Conservation (phyloP, 2,888 invertebrate genomes). For the Hyposoter didymator region DNA sequence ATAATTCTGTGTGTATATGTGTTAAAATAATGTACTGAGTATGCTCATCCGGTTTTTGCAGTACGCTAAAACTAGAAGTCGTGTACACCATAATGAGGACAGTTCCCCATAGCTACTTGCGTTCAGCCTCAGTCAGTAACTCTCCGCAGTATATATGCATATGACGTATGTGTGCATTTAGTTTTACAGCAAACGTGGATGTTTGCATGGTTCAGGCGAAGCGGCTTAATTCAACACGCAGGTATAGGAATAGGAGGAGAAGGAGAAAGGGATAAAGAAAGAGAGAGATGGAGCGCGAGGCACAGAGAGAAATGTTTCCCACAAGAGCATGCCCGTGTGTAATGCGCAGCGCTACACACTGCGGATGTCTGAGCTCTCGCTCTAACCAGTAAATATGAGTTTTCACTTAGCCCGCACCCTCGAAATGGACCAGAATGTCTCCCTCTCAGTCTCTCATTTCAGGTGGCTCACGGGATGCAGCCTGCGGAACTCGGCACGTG, state of each 20-base stretch:
- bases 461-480: conserved; percentile 14
- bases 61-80: conserved; percentile 56
- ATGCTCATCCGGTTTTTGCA: conserved; percentile 49
- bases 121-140: conserved; percentile 16
- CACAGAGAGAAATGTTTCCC: conserved; percentile 68
- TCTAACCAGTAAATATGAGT: conserved; percentile 81
- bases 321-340: conserved; percentile 72
- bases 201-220: conserved; percentile 25
- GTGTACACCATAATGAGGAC: conserved; percentile 44
- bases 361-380: conserved; percentile 78
- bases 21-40: conserved; percentile 35
- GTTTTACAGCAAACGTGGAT: conserved; percentile 18
- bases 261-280: conserved; percentile 17
- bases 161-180: conserved; percentile 15
- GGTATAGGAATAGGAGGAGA: conserved; percentile 9
- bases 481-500: neutral
- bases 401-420: conserved; percentile 76
- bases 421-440: conserved; percentile 53
- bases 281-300: conserved; percentile 23
- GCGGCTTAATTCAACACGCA: conserved; percentile 54
- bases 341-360: conserved; percentile 77
- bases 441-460: conserved; percentile 40
- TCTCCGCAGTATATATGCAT: conserved; percentile 5
- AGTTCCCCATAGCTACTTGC: neutral
- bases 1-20: conserved; percentile 25